Evolutionary conservation across 2,888 invertebrate species (phyloP).

Genomic region (Andrena hattorfiana): DNA sequence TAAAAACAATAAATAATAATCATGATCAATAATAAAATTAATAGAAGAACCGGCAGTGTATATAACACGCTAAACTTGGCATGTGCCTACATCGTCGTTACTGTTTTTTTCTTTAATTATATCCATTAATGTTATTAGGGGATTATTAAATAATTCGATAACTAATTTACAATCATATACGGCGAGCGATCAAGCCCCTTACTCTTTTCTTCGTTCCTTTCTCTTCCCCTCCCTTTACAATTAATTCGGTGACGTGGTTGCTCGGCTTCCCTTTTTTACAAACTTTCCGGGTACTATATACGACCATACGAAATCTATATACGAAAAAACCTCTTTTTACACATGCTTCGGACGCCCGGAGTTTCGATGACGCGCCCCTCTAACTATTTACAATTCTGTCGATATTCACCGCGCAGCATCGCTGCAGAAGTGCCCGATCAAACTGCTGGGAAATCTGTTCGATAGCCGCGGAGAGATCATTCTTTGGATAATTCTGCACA

Average conservation of each 20-base stretch:
- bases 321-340: conserved; percentile 66
- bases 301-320: conserved; percentile 45
- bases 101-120: conserved; percentile 67
- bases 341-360: conserved; percentile 45
- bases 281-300: conserved; percentile 52
- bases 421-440: conserved; percentile 9
- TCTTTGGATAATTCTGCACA: conserved; percentile 71
- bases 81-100: conserved; percentile 79
- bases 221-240: conserved; percentile 63
- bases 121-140: conserved; percentile 72
- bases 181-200: conserved; percentile 63
- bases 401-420: conserved; percentile 26
- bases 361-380: conserved; percentile 36
- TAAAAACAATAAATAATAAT: conserved; percentile 85
- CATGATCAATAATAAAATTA: conserved; percentile 83
- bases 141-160: conserved; percentile 81
- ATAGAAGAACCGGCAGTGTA: conserved; percentile 84
- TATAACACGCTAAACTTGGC: conserved; percentile 81
- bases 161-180: conserved; percentile 79
- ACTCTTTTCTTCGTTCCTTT: too few relatives aligned
- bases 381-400: conserved; percentile 53
- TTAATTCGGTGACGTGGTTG: conserved; percentile 53
- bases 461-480: conserved; percentile 60
- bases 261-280: conserved; percentile 59
- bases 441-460: conserved; percentile 46